Base-by-base conservation (phyloP, 2,797 vertebrate species). In the Bradypus variegatus region DNA sequence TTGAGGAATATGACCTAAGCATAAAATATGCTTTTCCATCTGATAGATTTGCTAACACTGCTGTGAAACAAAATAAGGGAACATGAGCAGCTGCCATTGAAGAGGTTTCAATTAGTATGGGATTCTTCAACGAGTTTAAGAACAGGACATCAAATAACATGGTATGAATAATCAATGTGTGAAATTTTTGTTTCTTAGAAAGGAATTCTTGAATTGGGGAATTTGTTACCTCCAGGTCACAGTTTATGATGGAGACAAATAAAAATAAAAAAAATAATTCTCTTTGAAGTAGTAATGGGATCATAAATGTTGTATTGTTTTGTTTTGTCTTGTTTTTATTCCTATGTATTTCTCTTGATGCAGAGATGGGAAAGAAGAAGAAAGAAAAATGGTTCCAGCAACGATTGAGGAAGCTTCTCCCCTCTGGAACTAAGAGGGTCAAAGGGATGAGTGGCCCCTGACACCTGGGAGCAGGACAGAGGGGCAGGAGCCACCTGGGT, bases 1-100 rank as follows among this genome's bases (percentile, higher is more conserved):
- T 53, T n/a, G 21, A n/a, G 25, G 48, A 11, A 77, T 53, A 77
- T 29, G 14, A 81, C 14, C n/a, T 36, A 91, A 89, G 65, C 14
- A 67, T 38, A 88, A 76, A 91, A 31, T 29, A 7, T 29, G 19
- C 14, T 67, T 75, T 78, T 48, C 79, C n/a, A 13, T 65, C 13
- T 11, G 18, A 92, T 80, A 65, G 53, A 78, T 48, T 78, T 89
- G 85, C 95, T 95, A 94, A 79, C 16, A 25, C 62, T 41, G 23
- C 12, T 48, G 41, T 58, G 80, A 72, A 94, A 80, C 76, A 91
- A 94, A 58, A 88, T 91, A 91, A 86, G 5, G 7, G 88, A 72
- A 92, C 31, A 90, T 80, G n/a, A 81, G 0, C 0, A 81, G 14
- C 58, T 88, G 60, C 33, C 85, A 33, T 80, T 82, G 82, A 89